Percentiles rank a stretch among this genome's conserved stretches.
Evolutionary conservation across 1,140 invertebrate genomes (phyloP).

Genomic region (Rhopalosiphum padi): DNA sequence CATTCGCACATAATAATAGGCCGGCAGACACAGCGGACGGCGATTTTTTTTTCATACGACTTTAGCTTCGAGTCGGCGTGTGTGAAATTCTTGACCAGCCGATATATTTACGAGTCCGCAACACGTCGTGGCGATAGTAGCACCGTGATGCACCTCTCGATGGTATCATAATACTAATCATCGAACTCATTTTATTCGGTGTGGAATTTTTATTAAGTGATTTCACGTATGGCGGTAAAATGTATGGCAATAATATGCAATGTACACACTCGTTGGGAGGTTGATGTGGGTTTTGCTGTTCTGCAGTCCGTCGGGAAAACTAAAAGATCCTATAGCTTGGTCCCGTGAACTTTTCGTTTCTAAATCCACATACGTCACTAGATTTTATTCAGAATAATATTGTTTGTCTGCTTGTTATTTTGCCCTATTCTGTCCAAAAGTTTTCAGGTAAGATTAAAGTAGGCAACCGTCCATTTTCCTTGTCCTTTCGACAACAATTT

Average conservation of each 20-base stretch:
- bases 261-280: too few relatives aligned
- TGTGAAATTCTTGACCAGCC: not conserved
- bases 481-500: not conserved
- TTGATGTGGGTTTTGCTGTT: too few relatives aligned
- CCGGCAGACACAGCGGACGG: not conserved
- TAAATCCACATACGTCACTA: too few relatives aligned
- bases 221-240: not conserved
- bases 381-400: not conserved
- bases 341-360: too few relatives aligned
- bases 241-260: not conserved
- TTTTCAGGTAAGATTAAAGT: not conserved
- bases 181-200: not conserved
- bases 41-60: not conserved
- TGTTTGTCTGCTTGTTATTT: not conserved
- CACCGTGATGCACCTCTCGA: not conserved
- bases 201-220: not conserved
- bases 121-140: too few relatives aligned
- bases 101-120: not conserved
- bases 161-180: not conserved
- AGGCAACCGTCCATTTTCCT: not conserved
- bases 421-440: too few relatives aligned
- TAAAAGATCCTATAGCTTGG: too few relatives aligned
- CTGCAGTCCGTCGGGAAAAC: too few relatives aligned
- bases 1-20: not conserved
- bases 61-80: not conserved